Evolutionary conservation across 2,113 vertebrate species (phyloP).

Genomic region (Noturus placidus): DNA sequence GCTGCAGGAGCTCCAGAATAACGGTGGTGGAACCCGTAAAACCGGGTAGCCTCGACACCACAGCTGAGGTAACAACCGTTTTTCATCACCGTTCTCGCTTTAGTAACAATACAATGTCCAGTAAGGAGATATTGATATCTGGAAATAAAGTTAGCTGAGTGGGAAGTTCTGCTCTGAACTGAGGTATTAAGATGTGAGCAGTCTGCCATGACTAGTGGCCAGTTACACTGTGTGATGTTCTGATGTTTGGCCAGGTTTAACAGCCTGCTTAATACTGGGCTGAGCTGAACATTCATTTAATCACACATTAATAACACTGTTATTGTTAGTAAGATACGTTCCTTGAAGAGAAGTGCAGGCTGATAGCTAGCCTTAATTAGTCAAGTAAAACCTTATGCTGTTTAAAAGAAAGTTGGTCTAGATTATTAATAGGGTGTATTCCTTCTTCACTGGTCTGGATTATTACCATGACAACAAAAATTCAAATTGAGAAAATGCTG

Average conservation of each 20-base stretch:
- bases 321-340: not conserved
- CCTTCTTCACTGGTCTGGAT: no score
- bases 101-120: no score
- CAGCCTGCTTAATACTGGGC: not conserved
- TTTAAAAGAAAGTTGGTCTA: not conserved
- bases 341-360: not conserved
- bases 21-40: constrained; percentile 60
- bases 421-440: not conserved
- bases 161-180: not conserved
- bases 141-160: not conserved
- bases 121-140: not conserved
- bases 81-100: not conserved
- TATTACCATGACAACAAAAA: no score
- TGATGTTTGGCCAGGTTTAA: not conserved
- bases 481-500: not conserved
- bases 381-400: not conserved
- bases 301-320: not conserved
- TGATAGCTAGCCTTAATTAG: not conserved
- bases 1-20: constrained; percentile 65
- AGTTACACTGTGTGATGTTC: not conserved
- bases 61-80: constrained; percentile 60
- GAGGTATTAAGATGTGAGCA: not conserved
- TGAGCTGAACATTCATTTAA: not conserved
- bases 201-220: not conserved
- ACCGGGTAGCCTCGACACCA: constrained; percentile 30